Base-by-base conservation (phyloP, 2,888 invertebrate species). In the Eupithecia subfuscata region DNA sequence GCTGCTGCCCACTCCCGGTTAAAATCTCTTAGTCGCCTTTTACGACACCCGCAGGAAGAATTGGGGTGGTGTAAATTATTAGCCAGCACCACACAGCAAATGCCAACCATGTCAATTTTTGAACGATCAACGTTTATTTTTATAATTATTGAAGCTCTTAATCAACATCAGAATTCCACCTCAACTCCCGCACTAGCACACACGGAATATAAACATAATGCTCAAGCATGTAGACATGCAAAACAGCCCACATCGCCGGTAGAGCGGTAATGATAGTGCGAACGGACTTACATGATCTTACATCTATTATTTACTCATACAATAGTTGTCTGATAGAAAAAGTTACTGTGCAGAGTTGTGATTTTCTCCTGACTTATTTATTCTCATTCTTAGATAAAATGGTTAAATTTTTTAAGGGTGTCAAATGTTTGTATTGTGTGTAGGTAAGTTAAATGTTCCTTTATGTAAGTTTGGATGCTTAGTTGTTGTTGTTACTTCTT, bases 161-260 rank as follows among this genome's bases (percentile, higher is more conserved):
- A 6, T 5, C 56, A 12, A 56, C 2, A 25, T 56, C 0, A 22
- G 22, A 25, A 60, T 14, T 6, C 25, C 60, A 25, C 25, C 25
- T 1, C 25, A 6, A 5, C 60, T 60, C 60, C 25, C 25, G 25
- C 12, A 60, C 60, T 60, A 60, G 1, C 25, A 11, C 22, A 22
- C 22, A 60, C 0, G 56, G n/a, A 69, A 68, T 71, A 71, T 73
- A 73, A 69, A 25, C 75, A 74, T 70, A 72, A 60, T 73, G 45
- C 65, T 75, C 75, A 80, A 74, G 79, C 79, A 79, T 73, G 52
- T 69, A 30, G 60, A 69, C 65, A 79, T 79, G 76, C 78, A 79
- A 82, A 81, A 70, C 69, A 81, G 63, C 78, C 78, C 71, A 80
- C 79, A 80, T 82, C 76, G 43, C 69, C 75, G 77, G 63, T 79